Conservation (phyloP, 2,113 vertebrate genomes). For the Pseudopipra pipra region DNA sequence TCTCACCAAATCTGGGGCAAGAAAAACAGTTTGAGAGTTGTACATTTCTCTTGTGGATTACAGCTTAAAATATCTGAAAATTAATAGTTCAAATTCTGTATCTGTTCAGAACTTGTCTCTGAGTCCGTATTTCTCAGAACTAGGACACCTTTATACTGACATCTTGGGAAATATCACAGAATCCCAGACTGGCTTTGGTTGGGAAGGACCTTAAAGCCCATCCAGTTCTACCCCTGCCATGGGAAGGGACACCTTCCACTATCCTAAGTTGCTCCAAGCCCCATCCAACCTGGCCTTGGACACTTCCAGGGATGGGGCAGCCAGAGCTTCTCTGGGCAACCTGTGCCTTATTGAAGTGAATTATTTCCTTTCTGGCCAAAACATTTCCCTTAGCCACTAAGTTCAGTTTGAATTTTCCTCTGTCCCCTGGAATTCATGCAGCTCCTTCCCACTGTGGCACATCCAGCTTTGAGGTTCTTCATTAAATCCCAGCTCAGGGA, state of each 20-base stretch:
- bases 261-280: not conserved
- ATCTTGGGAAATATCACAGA: not conserved
- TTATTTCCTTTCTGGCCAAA: not conserved
- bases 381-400: not conserved
- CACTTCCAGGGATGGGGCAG: not conserved
- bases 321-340: not conserved
- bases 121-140: not conserved
- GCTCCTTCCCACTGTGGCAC: not conserved
- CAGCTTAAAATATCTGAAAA: not conserved
- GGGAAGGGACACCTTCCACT: not conserved
- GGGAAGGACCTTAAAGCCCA: not conserved
- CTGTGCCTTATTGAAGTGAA: not conserved
- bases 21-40: not conserved
- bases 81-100: not conserved
- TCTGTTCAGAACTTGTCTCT: not conserved
- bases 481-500: not conserved
- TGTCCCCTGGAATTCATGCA: not conserved
- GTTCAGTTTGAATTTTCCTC: not conserved
- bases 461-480: not conserved
- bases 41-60: not conserved
- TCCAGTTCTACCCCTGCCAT: not conserved
- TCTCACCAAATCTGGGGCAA: not conserved
- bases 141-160: not conserved
- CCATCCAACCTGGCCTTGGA: not conserved
- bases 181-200: not conserved